Percentiles rank a stretch among this genome's conserved stretches.
Conservation (phyloP, 2,113 vertebrate genomes). For the Axis porcinus region DNA sequence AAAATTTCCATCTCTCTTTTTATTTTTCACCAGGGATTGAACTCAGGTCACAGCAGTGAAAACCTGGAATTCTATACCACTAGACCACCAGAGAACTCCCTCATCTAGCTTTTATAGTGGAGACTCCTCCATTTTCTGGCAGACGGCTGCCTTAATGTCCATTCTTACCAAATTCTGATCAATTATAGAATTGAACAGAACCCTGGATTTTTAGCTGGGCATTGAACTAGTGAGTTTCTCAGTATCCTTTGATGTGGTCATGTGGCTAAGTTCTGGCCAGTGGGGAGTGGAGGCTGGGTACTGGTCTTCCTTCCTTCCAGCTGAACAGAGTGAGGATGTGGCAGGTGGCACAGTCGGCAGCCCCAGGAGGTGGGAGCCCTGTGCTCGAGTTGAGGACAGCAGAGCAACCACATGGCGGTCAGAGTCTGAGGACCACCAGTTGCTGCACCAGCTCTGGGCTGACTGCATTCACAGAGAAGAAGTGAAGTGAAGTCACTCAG, state of each 20-base stretch:
- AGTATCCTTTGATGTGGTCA: not conserved
- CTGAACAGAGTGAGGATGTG: not conserved
- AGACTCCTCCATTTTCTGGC: not conserved
- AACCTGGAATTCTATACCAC: not conserved
- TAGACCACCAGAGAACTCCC: not conserved
- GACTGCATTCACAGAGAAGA: not conserved
- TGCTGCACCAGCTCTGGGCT: not conserved
- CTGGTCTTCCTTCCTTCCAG: not conserved
- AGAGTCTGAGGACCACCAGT: not conserved
- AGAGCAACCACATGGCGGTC: not conserved
- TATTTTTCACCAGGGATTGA: not conserved
- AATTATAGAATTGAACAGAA: not conserved
- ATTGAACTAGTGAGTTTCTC: not conserved
- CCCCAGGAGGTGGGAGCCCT: not conserved
- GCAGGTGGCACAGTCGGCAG: not conserved
- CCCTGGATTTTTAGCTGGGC: not conserved
- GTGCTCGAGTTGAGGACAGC: not conserved
- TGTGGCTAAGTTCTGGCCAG: not conserved
- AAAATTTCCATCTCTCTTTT: not conserved
- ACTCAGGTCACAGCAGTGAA: not conserved
- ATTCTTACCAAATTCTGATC: not conserved
- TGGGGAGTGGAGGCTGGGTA: not conserved
- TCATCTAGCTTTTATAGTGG: not conserved
- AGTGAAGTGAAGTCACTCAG: not conserved
- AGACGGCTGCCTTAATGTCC: not conserved